phyloP scores from a whole-genome alignment of 1,140 invertebrate genomes.

The Cephus cinctus region DNA sequence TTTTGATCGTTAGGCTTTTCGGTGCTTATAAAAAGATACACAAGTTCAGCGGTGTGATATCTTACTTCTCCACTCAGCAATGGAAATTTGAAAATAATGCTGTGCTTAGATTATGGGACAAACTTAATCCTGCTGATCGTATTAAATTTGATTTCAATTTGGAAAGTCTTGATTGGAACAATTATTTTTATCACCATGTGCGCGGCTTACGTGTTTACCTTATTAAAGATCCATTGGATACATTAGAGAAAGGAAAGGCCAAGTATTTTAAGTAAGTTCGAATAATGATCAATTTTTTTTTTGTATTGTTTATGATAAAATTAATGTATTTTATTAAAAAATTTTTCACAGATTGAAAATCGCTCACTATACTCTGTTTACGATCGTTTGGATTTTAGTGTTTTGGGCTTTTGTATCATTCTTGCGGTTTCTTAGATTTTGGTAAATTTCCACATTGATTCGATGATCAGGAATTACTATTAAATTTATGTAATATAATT shows the following conservation, averaged over 20 bases:
- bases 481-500: too few relatives aligned
- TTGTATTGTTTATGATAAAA: neutral
- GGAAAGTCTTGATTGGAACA: constrained; percentile 46
- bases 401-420: constrained; percentile 16
- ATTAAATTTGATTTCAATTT: constrained; percentile 53
- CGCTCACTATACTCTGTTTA: constrained; percentile 23
- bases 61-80: constrained; percentile 61
- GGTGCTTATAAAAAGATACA: constrained; percentile 60
- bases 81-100: constrained; percentile 63
- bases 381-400: constrained; percentile 1
- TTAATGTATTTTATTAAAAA: neutral
- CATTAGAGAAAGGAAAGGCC: constrained; percentile 26
- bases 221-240: constrained; percentile 51
- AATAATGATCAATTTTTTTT: neutral
- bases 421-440: too few relatives aligned
- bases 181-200: constrained; percentile 48
- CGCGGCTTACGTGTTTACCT: constrained; percentile 53
- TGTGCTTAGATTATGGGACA: constrained; percentile 53
- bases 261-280: constrained; percentile 32
- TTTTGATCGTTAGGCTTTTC: constrained; percentile 49
- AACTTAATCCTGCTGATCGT: constrained; percentile 52
- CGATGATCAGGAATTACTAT: too few relatives aligned
- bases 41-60: constrained; percentile 57
- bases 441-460: too few relatives aligned
- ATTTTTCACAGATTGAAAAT: constrained; percentile 21